A percentile compares a stretch with the other conserved stretches of the same genome.
These are phyloP conservation scores for Onychomys torridus DNA, from an alignment of 2,797 vertebrate species.

Conservation along the genomic window DNA sequence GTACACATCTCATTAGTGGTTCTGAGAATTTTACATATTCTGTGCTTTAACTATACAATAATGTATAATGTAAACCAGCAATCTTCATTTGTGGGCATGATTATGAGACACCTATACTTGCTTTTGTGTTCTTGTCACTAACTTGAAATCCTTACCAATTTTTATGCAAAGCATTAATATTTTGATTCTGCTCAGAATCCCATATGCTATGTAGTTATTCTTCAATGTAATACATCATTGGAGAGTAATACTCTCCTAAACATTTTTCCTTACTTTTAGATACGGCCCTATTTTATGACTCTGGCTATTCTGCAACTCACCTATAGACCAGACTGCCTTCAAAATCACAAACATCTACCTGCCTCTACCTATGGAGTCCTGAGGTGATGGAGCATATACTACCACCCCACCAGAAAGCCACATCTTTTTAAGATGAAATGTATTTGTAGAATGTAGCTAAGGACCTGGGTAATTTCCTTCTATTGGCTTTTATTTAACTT, in stretches of 20 bases:
- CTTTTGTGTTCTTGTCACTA: not conserved
- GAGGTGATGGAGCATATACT: not conserved
- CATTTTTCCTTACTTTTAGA: not conserved
- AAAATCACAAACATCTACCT: not conserved
- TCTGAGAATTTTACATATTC: not conserved
- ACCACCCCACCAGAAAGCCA: not conserved
- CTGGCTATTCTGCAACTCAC: not conserved
- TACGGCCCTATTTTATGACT: not conserved
- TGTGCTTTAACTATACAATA: constrained; percentile 10
- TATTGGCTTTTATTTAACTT: not conserved
- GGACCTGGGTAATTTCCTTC: not conserved
- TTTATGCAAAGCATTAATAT: not conserved
- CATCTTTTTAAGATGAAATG: not conserved
- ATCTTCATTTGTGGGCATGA: not conserved
- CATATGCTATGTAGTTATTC: not conserved
- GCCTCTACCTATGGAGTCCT: not conserved
- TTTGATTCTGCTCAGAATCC: not conserved
- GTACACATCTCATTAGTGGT: not conserved
- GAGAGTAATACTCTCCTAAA: not conserved
- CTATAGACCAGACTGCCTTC: not conserved
- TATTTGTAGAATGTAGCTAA: constrained; percentile 14
- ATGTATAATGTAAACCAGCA: not conserved
- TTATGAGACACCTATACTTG: not conserved
- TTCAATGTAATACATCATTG: not conserved
- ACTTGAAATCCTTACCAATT: not conserved